These are phyloP conservation scores for Zygaena filipendulae DNA, from an alignment of 2,888 invertebrate genomes.

Conservation along the genomic window DNA sequence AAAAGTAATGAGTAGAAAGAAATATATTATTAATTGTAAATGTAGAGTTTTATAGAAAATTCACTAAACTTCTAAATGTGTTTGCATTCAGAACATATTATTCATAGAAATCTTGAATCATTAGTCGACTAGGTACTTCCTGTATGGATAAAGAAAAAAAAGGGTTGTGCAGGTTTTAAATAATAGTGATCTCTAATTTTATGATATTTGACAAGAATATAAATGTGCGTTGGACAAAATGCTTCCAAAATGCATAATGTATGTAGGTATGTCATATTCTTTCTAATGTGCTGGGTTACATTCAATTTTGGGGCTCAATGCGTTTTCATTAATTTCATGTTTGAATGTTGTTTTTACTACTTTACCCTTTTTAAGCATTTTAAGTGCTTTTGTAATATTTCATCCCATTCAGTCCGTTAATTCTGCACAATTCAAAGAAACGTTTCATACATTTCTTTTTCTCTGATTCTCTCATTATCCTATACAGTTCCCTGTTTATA, in stretches of 20 bases:
- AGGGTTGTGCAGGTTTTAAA: constrained; percentile 22
- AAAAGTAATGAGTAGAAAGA: constrained; percentile 1
- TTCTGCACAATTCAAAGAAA: constrained; percentile 51
- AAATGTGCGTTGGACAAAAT: constrained; percentile 1
- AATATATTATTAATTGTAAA: constrained; percentile 9
- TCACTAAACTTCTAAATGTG: constrained; percentile 12
- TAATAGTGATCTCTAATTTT: constrained; percentile 5
- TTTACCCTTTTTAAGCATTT: constrained; percentile 39
- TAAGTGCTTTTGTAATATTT: constrained; percentile 49
- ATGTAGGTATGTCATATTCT: background rate
- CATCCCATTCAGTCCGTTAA: constrained; percentile 45
- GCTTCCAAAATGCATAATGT: background rate
- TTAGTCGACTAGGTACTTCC: too few relatives aligned
- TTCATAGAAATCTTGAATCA: too few relatives aligned
- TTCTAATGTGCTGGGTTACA: constrained; percentile 23
- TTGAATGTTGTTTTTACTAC: constrained; percentile 39
- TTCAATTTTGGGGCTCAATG: constrained; percentile 25
- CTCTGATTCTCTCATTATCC: constrained; percentile 52
- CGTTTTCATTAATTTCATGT: constrained; percentile 17
- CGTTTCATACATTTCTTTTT: constrained; percentile 49
- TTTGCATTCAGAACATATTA: constrained; percentile 62
- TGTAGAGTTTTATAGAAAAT: background rate
- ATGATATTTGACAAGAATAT: constrained; percentile 11
- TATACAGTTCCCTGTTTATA: constrained; percentile 55
- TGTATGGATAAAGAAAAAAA: constrained; percentile 1